A percentile compares a stretch with the other conserved stretches of the same genome.
These are phyloP conservation scores for Xestoiulus laeticollis DNA, from an alignment of 2,888 invertebrate species.

Conservation along the genomic window DNA sequence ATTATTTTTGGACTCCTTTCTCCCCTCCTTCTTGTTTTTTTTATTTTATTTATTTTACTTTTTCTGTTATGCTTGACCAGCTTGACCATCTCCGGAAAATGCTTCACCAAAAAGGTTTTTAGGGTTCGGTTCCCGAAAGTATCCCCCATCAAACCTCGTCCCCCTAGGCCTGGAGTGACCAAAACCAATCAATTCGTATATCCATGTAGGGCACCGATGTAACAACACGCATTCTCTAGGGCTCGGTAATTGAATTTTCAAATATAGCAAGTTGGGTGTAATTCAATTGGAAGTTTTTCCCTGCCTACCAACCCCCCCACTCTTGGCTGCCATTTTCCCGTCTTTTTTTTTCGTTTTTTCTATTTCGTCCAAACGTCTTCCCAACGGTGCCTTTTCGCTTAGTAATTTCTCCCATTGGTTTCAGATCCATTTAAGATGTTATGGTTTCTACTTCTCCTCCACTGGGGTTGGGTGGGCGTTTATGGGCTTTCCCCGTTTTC, in stretches of 20 bases:
- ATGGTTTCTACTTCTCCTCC: background rate
- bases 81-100: background rate
- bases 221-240: slow-evolving; percentile 23
- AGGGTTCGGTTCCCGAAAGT: background rate
- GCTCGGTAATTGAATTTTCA: slow-evolving; percentile 42
- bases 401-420: slow-evolving; percentile 36
- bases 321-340: background rate
- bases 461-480: background rate
- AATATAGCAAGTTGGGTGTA: slow-evolving; percentile 30
- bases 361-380: background rate
- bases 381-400: background rate
- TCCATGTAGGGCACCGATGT: background rate
- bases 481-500: background rate
- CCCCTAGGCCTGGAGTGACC: background rate
- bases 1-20: background rate
- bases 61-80: background rate
- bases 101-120: background rate
- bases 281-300: slow-evolving; percentile 36
- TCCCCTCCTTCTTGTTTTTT: background rate
- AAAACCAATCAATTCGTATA: background rate
- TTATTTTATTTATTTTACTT: background rate
- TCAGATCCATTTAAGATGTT: slow-evolving; percentile 44
- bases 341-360: background rate
- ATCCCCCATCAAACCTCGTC: background rate
- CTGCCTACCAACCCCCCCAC: background rate